phyloP scores from a whole-genome alignment of 2,888 invertebrate species.

The Polietes domitor region DNA sequence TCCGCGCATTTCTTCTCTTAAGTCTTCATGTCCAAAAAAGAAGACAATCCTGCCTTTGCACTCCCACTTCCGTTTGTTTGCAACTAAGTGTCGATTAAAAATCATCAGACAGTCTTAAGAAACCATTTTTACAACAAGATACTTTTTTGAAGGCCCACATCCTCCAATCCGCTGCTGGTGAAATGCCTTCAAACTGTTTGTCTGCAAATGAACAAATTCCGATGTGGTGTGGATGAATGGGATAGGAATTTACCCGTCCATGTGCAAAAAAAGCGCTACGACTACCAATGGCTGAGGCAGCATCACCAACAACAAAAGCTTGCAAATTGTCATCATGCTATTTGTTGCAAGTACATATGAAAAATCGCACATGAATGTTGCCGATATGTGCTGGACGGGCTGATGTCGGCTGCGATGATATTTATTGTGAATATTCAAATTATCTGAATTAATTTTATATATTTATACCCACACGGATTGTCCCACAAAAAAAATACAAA shows the following conservation, averaged over 20 bases:
- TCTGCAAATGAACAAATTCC: slow-evolving; percentile 25
- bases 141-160: too few relatives aligned
- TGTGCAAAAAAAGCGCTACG: background rate
- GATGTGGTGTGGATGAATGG: background rate
- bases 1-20: too few relatives aligned
- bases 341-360: slow-evolving; percentile 1
- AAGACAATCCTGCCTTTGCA: too few relatives aligned
- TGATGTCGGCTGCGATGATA: background rate
- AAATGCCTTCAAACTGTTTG: slow-evolving; percentile 55
- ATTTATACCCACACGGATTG: background rate
- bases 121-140: too few relatives aligned
- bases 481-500: background rate
- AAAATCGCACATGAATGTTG: too few relatives aligned
- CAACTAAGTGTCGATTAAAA: too few relatives aligned
- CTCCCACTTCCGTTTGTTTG: too few relatives aligned
- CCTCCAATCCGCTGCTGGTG: background rate
- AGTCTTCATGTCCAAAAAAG: too few relatives aligned
- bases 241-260: background rate
- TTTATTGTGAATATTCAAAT: slow-evolving; percentile 75
- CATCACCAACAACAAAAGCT: background rate
- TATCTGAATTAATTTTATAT: slow-evolving; percentile 64
- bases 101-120: too few relatives aligned
- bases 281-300: background rate
- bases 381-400: slow-evolving; percentile 3
- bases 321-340: background rate